Conservation (phyloP, 2,797 vertebrate species). For the Hirundo rustica region DNA sequence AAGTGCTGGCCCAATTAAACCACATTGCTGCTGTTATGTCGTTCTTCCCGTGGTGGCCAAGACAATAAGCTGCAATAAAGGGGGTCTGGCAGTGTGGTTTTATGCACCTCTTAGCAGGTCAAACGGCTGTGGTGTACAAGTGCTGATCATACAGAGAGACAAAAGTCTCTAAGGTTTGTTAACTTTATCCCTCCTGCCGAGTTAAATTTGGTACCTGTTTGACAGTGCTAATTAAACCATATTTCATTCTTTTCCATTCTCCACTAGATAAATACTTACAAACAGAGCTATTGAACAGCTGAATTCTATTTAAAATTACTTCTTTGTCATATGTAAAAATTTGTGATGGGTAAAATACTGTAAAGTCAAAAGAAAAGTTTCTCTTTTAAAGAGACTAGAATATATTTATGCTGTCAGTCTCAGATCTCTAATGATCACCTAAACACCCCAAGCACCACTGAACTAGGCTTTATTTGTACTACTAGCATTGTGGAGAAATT, state of each 20-base stretch:
- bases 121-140: neutral
- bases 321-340: neutral
- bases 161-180: slow-evolving; percentile 16
- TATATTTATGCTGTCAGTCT: neutral
- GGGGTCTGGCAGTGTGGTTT: neutral
- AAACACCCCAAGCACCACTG: neutral
- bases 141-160: neutral
- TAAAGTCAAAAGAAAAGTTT: neutral
- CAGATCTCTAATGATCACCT: neutral
- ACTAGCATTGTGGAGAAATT: neutral
- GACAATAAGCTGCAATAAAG: neutral
- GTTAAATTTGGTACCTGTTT: neutral
- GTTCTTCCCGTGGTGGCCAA: neutral
- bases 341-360: neutral
- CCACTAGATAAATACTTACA: neutral
- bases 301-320: neutral
- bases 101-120: neutral
- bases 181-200: neutral
- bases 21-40: neutral
- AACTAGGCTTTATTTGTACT: neutral
- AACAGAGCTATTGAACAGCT: neutral
- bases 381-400: neutral
- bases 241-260: neutral
- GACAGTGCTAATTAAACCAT: neutral
- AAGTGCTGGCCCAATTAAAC: neutral